Evolutionary conservation across 2,797 vertebrate species (phyloP), one percentile per base, ranked within the genome.

Genomic region (Notoglanidium macrostoma): DNA sequence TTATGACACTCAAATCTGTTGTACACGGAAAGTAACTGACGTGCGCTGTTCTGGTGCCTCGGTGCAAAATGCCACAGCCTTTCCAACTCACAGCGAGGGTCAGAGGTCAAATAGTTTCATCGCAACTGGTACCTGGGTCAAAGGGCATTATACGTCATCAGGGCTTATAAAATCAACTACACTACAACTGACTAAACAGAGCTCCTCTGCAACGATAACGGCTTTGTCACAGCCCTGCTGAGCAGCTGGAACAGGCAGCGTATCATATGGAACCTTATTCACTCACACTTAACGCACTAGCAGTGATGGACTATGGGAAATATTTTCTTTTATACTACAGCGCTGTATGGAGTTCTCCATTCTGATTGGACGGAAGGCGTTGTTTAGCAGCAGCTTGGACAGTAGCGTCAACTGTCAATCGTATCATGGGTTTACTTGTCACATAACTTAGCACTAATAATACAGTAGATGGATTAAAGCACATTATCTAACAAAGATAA

Each of bases 81-180:
- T 87, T 87, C 87, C 89, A 89, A 88, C 88, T 87, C 74, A 81
- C 55, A 85, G 77, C 57, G 49, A 76, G 89, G 91, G 92, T 92
- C 90, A 92, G 82, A 91, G 92, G 94, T 94, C 91, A 93, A 92
- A 94, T 93, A 90, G 88, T 92, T 94, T 88, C 85, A 61, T 88
- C 78, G 65, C 84, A 79, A 90, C 93, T 92, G 91, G 89, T 90
- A 67, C 87, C 67, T 76, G 89, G 88, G 92, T 93, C 92, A 90
- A 80, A 49, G 91, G 77, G 12, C 87, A 87, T 83, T 72, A 76
- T 89, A 87, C 88, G 67, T 89, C 83, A 89, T 83, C 54, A 83
- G 80, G 79, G 83, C n/a, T 44, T 84, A 90, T 88, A 76, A 90
- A 89, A 90, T 85, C 86, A 84, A 91, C 81, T 74, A 78, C 79